Percentiles rank a stretch among this genome's conserved stretches.
These are phyloP conservation scores for Parotocinclus haroldoi DNA, from an alignment of 2,797 vertebrate species.

Conservation along the genomic window DNA sequence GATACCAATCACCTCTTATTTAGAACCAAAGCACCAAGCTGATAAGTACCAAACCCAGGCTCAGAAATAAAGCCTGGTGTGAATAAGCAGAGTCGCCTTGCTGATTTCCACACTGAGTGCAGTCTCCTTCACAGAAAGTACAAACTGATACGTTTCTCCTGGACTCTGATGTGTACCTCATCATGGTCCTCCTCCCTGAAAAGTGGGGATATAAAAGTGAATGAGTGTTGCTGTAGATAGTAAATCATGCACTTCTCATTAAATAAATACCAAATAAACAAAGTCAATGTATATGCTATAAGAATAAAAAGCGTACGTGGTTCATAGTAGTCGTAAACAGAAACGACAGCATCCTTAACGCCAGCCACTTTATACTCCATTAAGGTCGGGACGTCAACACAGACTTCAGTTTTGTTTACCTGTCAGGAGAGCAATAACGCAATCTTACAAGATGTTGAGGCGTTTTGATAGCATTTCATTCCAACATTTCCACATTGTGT, in stretches of 20 bases:
- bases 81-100: background rate
- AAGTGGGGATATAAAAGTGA: background rate
- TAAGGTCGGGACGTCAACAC: conserved; percentile 73
- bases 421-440: conserved; percentile 22
- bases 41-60: conserved; percentile 28
- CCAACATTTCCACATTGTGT: no score
- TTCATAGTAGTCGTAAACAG: conserved; percentile 85
- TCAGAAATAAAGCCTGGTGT: background rate
- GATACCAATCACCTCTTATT: background rate
- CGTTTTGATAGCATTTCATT: no score
- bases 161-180: conserved; percentile 69
- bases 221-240: background rate
- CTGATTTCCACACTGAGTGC: conserved; percentile 55
- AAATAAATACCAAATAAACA: no score
- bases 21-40: conserved; percentile 26
- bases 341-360: conserved; percentile 72
- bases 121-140: conserved; percentile 70
- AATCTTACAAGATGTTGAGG: no score
- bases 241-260: background rate
- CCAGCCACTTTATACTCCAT: conserved; percentile 77
- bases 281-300: no score
- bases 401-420: conserved; percentile 66
- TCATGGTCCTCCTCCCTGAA: conserved; percentile 71
- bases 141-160: conserved; percentile 65
- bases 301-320: conserved; percentile 72